phyloP scores from a whole-genome alignment of 2,797 vertebrate species.

The Zalophus californianus region DNA sequence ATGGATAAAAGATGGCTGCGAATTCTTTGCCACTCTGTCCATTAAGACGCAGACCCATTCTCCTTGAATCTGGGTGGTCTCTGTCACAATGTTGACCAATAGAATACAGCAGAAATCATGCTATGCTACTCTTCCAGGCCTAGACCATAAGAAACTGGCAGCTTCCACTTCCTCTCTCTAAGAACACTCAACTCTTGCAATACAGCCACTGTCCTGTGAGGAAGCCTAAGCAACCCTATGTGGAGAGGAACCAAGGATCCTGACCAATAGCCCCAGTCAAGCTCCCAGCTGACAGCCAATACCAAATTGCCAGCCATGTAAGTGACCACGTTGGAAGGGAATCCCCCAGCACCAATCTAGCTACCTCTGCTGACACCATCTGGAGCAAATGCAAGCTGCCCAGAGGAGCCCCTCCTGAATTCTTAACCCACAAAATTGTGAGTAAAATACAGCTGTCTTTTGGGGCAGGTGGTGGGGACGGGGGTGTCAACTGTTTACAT shows the following conservation, averaged over 20 bases:
- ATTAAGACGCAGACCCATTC: background rate
- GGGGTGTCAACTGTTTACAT: background rate
- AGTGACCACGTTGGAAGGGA: background rate
- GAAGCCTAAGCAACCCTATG: background rate
- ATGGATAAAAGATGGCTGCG: background rate
- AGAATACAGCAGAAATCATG: background rate
- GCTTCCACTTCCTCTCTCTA: background rate
- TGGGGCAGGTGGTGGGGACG: fast-evolving
- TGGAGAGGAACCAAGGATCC: background rate
- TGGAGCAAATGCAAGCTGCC: background rate
- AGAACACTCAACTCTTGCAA: background rate
- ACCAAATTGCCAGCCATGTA: background rate
- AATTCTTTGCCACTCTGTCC: background rate
- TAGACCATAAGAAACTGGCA: background rate
- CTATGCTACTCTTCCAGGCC: background rate
- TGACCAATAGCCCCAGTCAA: background rate
- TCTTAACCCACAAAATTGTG: background rate
- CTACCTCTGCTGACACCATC: background rate
- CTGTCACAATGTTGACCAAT: background rate
- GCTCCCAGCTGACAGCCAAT: background rate
- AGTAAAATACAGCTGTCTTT: background rate
- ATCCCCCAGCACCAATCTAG: background rate
- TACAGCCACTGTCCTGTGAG: background rate
- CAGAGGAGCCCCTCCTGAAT: background rate
- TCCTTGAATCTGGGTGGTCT: background rate